phyloP scores from a whole-genome alignment of 53 echinoderm and acorn worm genomes.

The Astropecten irregularis region DNA sequence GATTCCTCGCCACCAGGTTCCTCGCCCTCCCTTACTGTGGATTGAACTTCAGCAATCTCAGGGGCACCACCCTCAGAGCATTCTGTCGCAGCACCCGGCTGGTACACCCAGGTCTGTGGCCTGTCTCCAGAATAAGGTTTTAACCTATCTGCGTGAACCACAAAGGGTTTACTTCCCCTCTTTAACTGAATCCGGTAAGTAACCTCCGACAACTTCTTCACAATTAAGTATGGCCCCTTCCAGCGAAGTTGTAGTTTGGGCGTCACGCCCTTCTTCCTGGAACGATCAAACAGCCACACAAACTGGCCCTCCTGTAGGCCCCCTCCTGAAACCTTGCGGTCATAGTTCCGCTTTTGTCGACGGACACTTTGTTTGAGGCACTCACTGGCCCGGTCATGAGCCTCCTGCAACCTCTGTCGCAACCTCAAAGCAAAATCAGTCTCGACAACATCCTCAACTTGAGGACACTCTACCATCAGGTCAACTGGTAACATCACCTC shows the following conservation, averaged over 20 bases:
- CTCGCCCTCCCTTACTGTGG: too few species aligned
- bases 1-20: too few species aligned
- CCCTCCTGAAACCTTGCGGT: not conserved
- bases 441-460: not conserved
- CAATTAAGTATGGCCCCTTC: conserved; percentile 8
- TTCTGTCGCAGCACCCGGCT: too few species aligned
- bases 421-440: conserved; percentile 4
- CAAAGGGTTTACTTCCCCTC: not conserved
- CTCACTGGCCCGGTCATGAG: conserved; percentile 19
- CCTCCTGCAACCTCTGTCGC: conserved; percentile 5
- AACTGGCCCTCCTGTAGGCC: conserved; percentile 15
- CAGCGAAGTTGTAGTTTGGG: not conserved
- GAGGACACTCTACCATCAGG: conserved; percentile 1
- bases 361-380: not conserved
- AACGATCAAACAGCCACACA: conserved; percentile 54
- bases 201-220: conserved; percentile 11
- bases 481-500: conserved; percentile 1
- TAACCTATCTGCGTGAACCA: not conserved
- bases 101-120: not conserved
- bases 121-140: not conserved
- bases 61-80: too few species aligned
- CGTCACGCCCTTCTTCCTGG: not conserved
- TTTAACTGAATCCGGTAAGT: not conserved
- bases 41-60: too few species aligned
- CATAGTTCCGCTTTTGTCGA: conserved; percentile 64